Base-by-base conservation (phyloP, 2,888 invertebrate species). In the Cataglyphis altisquamis region DNA sequence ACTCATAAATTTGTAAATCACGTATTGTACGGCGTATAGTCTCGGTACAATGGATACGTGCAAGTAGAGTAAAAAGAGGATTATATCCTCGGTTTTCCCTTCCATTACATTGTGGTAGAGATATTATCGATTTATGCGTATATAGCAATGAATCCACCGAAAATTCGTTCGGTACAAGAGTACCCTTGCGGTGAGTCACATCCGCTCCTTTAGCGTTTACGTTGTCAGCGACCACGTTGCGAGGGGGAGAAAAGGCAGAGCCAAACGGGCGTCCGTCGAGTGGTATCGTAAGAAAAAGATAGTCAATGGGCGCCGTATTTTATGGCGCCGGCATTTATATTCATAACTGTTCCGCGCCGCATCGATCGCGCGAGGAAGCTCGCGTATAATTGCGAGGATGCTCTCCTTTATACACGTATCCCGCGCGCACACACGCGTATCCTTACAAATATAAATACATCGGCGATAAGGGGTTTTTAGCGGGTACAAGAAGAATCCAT, bases 291-390 rank as follows among this genome's bases (percentile, higher is more conserved):
- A 89, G 84, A 85, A 88, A 86, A 90, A 86, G 84, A 83, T 88
- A 89, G 89, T 89, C 89, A 84, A 89, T 85, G 88, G 48, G 87
- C 82, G 85, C 81, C 84, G 84, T 90, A 89, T 89, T 89, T 90
- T 82, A 90, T 84, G 82, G 68, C 62, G 77, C 32, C 68, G 81
- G 80, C 88, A 82, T 81, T 84, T 80, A 84, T 73, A 80, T 39
- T 67, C 60, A 70, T 62, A 82, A 82, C 74, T 57, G 21, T 55
- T 67, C 45, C 82, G 78, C 83, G 87, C 55, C 84, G 39, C 77
- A 52, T 57, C 52, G 81, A 78, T 64, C 75, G 29, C 60, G 82
- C 67, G 84, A 86, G 70, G 84, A 83, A 82, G 78, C 62, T 74
- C 57, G 15, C 41, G 10, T 55, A 41, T 78, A 78, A 78, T 80